Base-by-base conservation (phyloP, 2,797 vertebrate species). In the Heteromormyrus szaboi region DNA sequence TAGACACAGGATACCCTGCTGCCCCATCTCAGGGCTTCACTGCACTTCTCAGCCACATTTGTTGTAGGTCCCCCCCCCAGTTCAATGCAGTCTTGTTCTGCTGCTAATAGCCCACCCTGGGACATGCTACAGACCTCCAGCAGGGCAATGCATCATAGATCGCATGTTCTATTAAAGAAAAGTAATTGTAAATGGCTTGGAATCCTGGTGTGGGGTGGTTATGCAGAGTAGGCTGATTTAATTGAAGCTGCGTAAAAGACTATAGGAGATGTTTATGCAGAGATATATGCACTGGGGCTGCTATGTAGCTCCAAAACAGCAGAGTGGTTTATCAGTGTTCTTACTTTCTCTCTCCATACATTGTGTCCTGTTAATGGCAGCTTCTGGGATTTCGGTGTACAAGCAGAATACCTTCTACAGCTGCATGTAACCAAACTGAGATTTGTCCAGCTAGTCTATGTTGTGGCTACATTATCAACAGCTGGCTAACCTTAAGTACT, bases 51-150 rank as follows among this genome's bases (percentile, higher is more conserved):
- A 17, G 9, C 62, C n/a, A 7, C 62, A 9, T 65, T 65, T 25
- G 65, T 12, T 37, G 44, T 8, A 84, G 44, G 79, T 25, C 8
- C 14, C 12, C 37, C n/a, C 4, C n/a, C 8, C 22, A 51, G 22
- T 44, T 50, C 48, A 85, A 25, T 50, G 83, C 7, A 22, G 46
- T 53, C 41, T 46, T 50, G 81, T 50, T 46, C 46, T 22, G 46
- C 11, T 84, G 19, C 46, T 96, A 96, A 96, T 95, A 93, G 96
- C 93, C 94, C 94, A 94, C 93, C 94, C 89, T 91, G 95, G 95
- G 95, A 96, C 93, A 83, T 72, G 83, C 93, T 87, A 91, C 90
- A 91, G 76, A 56, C 93, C 95, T 94, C 94, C 85, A 56, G 95
- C n/a, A 94, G 95, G 92, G 90, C 91, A 89, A 91, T 48, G 48